A percentile compares a stretch with the other conserved stretches of the same genome.
These are phyloP conservation scores for Lochmaea crataegi DNA, from an alignment of 2,888 invertebrate genomes.

Conservation along the genomic window DNA sequence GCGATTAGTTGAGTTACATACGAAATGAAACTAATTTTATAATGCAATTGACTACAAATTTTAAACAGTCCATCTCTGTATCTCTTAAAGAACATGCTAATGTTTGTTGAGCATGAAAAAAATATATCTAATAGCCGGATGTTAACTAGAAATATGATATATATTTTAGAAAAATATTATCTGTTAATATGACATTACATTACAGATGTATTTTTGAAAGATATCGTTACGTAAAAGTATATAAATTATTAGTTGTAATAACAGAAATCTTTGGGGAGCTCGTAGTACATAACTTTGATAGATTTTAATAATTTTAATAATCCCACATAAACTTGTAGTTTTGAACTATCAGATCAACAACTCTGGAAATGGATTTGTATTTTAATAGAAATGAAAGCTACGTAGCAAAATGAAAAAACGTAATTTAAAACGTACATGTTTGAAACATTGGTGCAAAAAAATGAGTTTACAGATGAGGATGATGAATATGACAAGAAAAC, in stretches of 20 bases:
- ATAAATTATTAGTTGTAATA: not conserved
- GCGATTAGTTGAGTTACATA: no score
- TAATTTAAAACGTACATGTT: no score
- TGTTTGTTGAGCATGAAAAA: not conserved
- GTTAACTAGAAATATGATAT: constrained; percentile 10
- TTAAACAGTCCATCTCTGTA: not conserved
- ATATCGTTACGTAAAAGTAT: not conserved
- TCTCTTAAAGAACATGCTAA: not conserved
- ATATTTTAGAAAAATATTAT: not conserved
- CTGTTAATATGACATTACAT: constrained; percentile 9
- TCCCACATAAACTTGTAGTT: not conserved
- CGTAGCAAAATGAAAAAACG: no score
- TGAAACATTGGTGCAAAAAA: no score
- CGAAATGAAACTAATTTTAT: no score
- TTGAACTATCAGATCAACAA: no score
- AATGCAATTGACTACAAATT: not conserved
- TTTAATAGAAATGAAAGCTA: no score
- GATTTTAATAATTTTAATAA: not conserved
- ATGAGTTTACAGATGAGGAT: no score
- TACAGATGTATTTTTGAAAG: not conserved
- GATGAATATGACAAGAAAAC: no score
- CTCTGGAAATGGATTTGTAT: no score
- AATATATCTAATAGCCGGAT: constrained; percentile 3
- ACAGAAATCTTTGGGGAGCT: not conserved
- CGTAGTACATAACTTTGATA: not conserved